Evolutionary conservation across 2,888 invertebrate genomes (phyloP).

Genomic region (Drosophila meridiana): DNA sequence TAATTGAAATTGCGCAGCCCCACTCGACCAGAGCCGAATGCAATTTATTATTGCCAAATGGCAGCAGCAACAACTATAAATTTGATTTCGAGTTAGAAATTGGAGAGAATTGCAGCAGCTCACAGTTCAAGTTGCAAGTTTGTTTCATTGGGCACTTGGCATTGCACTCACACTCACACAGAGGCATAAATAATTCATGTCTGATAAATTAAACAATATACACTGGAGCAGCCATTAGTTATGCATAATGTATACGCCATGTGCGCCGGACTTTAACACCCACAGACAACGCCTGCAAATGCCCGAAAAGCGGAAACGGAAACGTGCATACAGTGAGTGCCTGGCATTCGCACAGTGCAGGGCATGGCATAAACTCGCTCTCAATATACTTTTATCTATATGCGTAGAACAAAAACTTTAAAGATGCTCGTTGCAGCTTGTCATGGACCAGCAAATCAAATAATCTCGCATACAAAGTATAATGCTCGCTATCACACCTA

Average conservation of each 20-base stretch:
- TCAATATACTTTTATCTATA: slow-evolving; percentile 23
- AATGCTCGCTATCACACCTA: slow-evolving; percentile 9
- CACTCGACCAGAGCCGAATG: slow-evolving; percentile 28
- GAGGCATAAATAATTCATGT: slow-evolving; percentile 77
- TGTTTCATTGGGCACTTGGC: slow-evolving; percentile 44
- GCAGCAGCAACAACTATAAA: slow-evolving; percentile 48
- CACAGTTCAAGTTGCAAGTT: slow-evolving; percentile 51
- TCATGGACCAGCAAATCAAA: neutral
- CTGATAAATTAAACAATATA: slow-evolving; percentile 82
- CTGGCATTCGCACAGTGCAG: slow-evolving; percentile 63
- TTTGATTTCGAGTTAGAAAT: slow-evolving; percentile 48
- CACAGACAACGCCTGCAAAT: slow-evolving; percentile 71
- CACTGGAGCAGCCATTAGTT: slow-evolving; percentile 73
- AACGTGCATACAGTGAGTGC: slow-evolving; percentile 67
- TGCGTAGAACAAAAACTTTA: neutral
- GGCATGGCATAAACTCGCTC: neutral
- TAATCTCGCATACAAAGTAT: neutral
- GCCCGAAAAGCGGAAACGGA: slow-evolving; percentile 64
- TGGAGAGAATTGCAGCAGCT: slow-evolving; percentile 26
- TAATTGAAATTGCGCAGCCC: slow-evolving; percentile 62
- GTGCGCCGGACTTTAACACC: slow-evolving; percentile 68
- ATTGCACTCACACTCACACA: slow-evolving; percentile 3
- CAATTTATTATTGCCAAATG: slow-evolving; percentile 60
- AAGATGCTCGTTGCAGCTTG: neutral
- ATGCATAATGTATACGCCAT: slow-evolving; percentile 77